Base-by-base conservation (phyloP, 2,888 invertebrate genomes). In the Ormia ochracea region DNA sequence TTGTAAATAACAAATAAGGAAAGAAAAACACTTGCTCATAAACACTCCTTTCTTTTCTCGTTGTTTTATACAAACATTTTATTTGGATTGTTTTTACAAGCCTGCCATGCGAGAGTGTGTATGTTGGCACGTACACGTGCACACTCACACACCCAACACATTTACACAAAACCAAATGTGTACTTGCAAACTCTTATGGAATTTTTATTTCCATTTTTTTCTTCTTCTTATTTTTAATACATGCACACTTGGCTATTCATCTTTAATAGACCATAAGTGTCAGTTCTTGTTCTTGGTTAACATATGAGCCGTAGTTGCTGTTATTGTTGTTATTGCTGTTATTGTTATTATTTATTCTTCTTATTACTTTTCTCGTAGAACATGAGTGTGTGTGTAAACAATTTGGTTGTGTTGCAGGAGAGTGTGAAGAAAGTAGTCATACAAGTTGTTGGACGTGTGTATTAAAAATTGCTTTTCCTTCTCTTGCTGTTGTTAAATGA, bases 191-290 rank as follows among this genome's bases (percentile, higher is more conserved):
- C 58, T 41, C 52, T 45, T 73, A 54, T 33, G 38, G 12, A 43
- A 38, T 58, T 75, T 28, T 38, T n/a, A n/a, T n/a, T n/a, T n/a
- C n/a, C n/a, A n/a, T n/a, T n/a, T 56, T 59, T 63, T 69, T 36
- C 12, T 45, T 63, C 45, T 76, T 21, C 48, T 80, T 79, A 66
- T 79, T 79, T 79, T 59, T 56, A 50, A 56, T 68, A 50, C 75
- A 75, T 68, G 56, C 54, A n/a, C n/a, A 81, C 70, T 70, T 69
- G 43, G 75, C 70, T 63, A 81, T 81, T 75, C 75, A 81, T 81
- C 78, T 81, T 78, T 81, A 81, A 81, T 81, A 81, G 81, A 77
- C 81, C 77, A 73, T 81, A 74, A 81, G 81, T 78, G 81, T 78
- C 74, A 74, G 78, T 52, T 52, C 58, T 78, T 75, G 54, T 73